Conservation (phyloP, 1,140 invertebrate species). For the Campoletis sonorensis region DNA sequence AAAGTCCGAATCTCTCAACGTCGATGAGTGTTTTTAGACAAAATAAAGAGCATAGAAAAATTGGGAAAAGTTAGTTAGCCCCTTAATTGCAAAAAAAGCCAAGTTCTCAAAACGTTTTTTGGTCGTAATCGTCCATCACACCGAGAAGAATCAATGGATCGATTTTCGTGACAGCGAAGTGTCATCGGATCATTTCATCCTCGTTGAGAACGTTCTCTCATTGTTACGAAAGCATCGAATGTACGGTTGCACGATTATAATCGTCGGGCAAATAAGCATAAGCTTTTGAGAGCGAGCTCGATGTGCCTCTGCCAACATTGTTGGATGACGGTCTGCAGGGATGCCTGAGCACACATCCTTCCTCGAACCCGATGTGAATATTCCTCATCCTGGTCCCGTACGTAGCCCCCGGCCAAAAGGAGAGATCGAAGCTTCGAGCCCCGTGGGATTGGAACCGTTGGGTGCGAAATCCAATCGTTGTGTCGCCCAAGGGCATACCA, state of each 20-base stretch:
- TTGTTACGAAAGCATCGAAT: not conserved
- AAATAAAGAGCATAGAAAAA: too few species aligned
- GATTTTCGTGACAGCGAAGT: too few species aligned
- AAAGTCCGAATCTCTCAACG: too few species aligned
- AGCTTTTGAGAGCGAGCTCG: not conserved
- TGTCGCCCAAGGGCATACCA: conserved; percentile 31
- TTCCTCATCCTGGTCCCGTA: not conserved
- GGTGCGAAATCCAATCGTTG: conserved; percentile 44
- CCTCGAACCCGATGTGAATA: not conserved
- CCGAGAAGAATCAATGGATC: too few species aligned
- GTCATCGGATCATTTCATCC: not conserved
- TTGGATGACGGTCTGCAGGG: not conserved
- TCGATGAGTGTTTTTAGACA: too few species aligned
- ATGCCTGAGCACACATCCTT: conserved; percentile 26
- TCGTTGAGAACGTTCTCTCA: not conserved
- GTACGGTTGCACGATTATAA: conserved; percentile 23
- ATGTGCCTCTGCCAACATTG: not conserved
- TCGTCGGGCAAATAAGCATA: conserved; percentile 30
- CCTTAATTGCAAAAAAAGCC: too few species aligned
- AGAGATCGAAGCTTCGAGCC: not conserved
- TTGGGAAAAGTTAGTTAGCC: too few species aligned
- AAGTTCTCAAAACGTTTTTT: too few species aligned
- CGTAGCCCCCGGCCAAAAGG: not conserved
- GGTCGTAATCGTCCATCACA: too few species aligned
- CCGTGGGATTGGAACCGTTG: conserved; percentile 26